A percentile compares a stretch with the other conserved stretches of the same genome.
Evolutionary conservation across 2,113 vertebrate species (phyloP).

Genomic region (Colius striatus): DNA sequence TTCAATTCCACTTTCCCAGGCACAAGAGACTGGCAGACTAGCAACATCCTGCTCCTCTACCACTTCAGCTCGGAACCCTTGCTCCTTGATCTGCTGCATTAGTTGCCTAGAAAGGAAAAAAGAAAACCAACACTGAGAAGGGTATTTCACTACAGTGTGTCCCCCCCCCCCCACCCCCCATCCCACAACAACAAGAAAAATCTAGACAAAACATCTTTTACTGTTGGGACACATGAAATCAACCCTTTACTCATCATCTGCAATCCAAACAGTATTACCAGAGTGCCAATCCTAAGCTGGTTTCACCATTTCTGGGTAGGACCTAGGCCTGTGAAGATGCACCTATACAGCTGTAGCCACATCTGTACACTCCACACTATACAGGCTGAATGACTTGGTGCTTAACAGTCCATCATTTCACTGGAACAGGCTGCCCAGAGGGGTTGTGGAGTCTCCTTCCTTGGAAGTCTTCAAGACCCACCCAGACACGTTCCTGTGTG

Average conservation of each 20-base stretch:
- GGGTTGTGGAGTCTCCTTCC: no score
- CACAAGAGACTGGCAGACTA: slow-evolving; percentile 85
- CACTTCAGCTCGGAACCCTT: slow-evolving; percentile 73
- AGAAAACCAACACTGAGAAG: neutral
- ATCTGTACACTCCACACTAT: neutral
- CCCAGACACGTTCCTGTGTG: no score
- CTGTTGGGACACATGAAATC: neutral
- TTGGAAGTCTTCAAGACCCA: no score
- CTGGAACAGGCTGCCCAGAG: no score
- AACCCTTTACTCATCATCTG: neutral
- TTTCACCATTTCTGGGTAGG: neutral
- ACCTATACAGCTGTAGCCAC: neutral
- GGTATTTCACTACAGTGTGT: neutral
- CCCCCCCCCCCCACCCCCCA: no score
- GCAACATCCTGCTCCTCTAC: slow-evolving; percentile 77
- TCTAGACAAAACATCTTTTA: neutral
- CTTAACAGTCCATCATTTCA: neutral
- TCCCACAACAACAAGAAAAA: neutral
- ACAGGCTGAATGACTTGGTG: neutral
- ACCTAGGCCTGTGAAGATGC: neutral
- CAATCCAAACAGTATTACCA: neutral
- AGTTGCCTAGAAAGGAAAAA: slow-evolving; percentile 79
- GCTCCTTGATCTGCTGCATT: slow-evolving; percentile 86
- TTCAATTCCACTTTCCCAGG: slow-evolving; percentile 87
- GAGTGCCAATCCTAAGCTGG: neutral